phyloP scores from a whole-genome alignment of 2,113 vertebrate species.

The Uropsilus gracilis region DNA sequence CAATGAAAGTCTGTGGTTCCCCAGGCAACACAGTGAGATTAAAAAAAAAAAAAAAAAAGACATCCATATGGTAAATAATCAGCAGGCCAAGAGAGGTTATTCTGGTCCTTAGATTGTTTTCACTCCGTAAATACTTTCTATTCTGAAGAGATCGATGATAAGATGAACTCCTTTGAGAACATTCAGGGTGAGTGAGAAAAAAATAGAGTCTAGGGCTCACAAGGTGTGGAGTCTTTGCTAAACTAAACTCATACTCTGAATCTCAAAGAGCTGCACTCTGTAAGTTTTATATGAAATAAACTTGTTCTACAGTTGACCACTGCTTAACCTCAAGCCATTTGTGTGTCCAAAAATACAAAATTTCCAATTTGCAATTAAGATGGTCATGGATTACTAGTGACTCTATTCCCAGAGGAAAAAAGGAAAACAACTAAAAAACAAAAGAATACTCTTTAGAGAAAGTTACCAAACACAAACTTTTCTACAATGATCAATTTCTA shows the following conservation, averaged over 20 bases:
- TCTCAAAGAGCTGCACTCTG: background rate
- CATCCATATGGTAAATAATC: background rate
- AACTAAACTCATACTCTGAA: background rate
- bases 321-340: background rate
- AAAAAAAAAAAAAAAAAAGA: no score
- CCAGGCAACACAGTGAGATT: no score
- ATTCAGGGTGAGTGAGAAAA: background rate
- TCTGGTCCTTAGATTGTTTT: background rate
- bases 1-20: no score
- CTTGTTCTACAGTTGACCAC: background rate
- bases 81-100: background rate
- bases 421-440: no score
- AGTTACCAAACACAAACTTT: background rate
- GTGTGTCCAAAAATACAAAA: background rate
- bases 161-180: background rate
- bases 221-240: background rate
- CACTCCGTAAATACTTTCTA: background rate
- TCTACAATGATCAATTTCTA: background rate
- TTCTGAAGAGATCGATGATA: background rate
- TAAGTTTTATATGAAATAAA: background rate
- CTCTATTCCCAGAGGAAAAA: background rate
- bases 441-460: background rate
- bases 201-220: background rate
- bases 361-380: background rate
- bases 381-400: background rate